These are phyloP conservation scores for Cotesia congregata DNA, from an alignment of 2,888 invertebrate species.

Conservation along the genomic window DNA sequence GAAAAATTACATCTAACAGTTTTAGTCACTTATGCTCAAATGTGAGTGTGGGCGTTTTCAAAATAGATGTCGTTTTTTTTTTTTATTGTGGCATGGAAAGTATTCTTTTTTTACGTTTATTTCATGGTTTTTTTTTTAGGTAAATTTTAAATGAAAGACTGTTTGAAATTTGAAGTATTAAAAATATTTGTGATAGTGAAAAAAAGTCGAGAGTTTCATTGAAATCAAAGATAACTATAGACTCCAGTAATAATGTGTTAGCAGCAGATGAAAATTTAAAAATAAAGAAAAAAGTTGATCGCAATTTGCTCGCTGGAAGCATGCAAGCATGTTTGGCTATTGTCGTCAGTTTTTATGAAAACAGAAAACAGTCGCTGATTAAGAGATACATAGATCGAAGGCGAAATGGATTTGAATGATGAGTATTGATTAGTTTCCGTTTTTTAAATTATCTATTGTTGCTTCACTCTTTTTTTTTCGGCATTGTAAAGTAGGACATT, in stretches of 20 bases:
- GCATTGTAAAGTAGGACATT: background rate
- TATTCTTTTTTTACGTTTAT: too few species aligned
- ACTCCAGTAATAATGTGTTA: background rate
- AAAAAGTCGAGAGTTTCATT: conserved; percentile 18
- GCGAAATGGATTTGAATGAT: background rate
- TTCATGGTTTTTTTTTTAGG: too few species aligned
- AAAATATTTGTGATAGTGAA: conserved; percentile 1
- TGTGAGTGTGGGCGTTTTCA: too few species aligned
- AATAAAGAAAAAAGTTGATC: conserved; percentile 27
- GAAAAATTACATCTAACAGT: too few species aligned
- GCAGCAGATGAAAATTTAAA: conserved; percentile 35
- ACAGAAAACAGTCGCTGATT: conserved; percentile 15
- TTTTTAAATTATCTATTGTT: background rate
- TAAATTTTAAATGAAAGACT: conserved; percentile 6
- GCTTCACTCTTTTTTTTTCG: background rate
- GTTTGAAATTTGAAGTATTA: conserved; percentile 28
- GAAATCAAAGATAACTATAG: background rate
- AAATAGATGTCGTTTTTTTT: too few species aligned
- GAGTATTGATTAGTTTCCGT: background rate
- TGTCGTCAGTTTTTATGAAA: conserved; percentile 33
- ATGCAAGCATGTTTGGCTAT: conserved; percentile 46
- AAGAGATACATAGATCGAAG: background rate
- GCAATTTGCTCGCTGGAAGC: conserved; percentile 43
- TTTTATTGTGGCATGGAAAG: too few species aligned
- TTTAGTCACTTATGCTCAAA: too few species aligned